Evolutionary conservation across 2,888 invertebrate genomes (phyloP).

Genomic region (Adelphocoris suturalis): DNA sequence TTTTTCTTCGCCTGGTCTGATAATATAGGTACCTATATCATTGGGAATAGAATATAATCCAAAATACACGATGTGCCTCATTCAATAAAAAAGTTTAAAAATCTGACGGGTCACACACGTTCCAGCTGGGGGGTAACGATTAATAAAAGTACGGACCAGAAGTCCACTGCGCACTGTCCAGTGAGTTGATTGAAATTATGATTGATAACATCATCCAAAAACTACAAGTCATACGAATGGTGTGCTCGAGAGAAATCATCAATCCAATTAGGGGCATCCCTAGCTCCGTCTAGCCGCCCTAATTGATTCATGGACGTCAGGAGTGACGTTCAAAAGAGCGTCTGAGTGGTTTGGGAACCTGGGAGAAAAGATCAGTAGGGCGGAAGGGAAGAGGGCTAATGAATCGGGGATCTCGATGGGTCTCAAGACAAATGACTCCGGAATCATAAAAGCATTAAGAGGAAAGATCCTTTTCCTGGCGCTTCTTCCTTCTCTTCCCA

Average conservation of each 20-base stretch:
- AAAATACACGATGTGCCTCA: no score
- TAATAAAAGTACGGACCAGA: no score
- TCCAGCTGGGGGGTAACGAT: no score
- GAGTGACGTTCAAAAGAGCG: slow-evolving; percentile 1
- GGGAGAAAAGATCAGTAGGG: background rate
- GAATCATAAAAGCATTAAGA: slow-evolving; percentile 72
- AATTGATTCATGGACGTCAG: slow-evolving; percentile 13
- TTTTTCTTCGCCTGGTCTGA: no score
- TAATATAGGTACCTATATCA: no score
- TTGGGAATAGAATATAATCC: no score
- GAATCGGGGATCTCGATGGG: slow-evolving; percentile 58
- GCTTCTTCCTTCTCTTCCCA: background rate
- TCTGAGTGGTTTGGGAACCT: slow-evolving; percentile 21
- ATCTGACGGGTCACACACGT: no score
- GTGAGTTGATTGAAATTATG: no score
- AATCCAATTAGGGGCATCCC: background rate
- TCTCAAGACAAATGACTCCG: slow-evolving; percentile 70
- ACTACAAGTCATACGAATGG: background rate
- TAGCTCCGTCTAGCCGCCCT: background rate
- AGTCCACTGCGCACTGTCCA: no score
- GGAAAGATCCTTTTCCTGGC: slow-evolving; percentile 59
- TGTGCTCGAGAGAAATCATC: background rate
- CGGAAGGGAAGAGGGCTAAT: slow-evolving; percentile 19
- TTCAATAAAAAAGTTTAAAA: no score
- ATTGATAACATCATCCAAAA: background rate